Evolutionary conservation across 2,113 vertebrate genomes (phyloP).

Genomic region (Equus quagga): DNA sequence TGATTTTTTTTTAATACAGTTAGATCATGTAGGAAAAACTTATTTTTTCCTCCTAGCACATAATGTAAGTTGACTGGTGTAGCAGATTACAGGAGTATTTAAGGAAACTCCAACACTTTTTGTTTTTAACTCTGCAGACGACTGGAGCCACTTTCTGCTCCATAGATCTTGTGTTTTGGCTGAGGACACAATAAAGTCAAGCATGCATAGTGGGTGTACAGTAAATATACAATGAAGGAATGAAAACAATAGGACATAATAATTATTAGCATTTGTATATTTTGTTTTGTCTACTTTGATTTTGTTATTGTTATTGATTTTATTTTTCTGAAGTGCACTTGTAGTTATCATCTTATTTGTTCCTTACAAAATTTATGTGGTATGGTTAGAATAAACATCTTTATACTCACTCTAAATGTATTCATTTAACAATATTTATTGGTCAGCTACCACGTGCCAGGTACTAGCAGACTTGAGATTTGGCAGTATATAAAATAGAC

Average conservation of each 20-base stretch:
- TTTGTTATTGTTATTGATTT: slow-evolving; percentile 12
- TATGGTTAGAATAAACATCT: background rate
- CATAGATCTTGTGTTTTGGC: background rate
- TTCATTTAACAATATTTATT: slow-evolving; percentile 14
- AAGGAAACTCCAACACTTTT: background rate
- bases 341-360: background rate
- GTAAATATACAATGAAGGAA: background rate
- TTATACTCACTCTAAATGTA: background rate
- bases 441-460: background rate
- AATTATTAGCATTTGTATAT: background rate
- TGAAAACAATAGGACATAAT: background rate
- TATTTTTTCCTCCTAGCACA: background rate
- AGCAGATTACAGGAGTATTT: background rate
- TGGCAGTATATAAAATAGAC: background rate
- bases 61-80: background rate
- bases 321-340: slow-evolving; percentile 29
- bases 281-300: background rate
- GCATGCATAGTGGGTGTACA: accelerated
- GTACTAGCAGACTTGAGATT: background rate
- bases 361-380: background rate
- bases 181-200: background rate
- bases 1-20: background rate
- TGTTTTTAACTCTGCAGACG: background rate
- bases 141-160: background rate
- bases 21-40: background rate